Conservation (phyloP, 2,888 invertebrate genomes). For the Liopterus haemorrhoidalis region DNA sequence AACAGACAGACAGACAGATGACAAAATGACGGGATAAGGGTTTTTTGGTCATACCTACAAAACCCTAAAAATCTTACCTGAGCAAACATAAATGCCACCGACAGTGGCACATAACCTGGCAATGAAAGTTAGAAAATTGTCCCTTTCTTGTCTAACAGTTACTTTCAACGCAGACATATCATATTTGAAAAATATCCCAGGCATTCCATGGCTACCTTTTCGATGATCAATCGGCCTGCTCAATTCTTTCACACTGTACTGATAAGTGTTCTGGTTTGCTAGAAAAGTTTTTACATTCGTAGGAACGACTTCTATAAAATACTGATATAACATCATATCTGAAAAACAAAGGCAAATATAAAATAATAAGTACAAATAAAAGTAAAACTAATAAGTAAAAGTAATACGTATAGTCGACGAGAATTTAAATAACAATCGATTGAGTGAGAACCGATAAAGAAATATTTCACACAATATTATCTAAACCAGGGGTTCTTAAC, state of each 20-base stretch:
- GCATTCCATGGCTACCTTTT: slow-evolving; percentile 84
- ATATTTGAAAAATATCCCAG: slow-evolving; percentile 93
- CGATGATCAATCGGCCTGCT: slow-evolving; percentile 67
- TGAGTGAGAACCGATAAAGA: too few species aligned
- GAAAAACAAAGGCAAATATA: slow-evolving; percentile 39
- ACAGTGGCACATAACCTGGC: slow-evolving; percentile 85
- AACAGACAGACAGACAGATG: too few species aligned
- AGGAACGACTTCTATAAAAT: slow-evolving; percentile 93
- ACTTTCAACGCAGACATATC: slow-evolving; percentile 88
- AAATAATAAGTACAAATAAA: slow-evolving; percentile 10
- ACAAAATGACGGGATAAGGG: too few species aligned
- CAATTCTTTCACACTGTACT: slow-evolving; percentile 90
- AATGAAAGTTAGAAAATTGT: slow-evolving; percentile 71
- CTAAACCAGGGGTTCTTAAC: too few species aligned
- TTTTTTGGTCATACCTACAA: too few species aligned
- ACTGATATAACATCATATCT: slow-evolving; percentile 80
- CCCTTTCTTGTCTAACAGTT: slow-evolving; percentile 71
- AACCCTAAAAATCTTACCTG: slow-evolving; percentile 51
- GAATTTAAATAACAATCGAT: too few species aligned
- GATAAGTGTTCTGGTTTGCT: slow-evolving; percentile 72
- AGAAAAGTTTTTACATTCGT: slow-evolving; percentile 83
- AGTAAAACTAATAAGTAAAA: neutral
- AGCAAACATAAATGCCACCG: slow-evolving; percentile 87
- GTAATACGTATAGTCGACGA: too few species aligned
- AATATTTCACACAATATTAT: too few species aligned